Evolutionary conservation across 2,888 invertebrate genomes (phyloP).

Genomic region (Erebia aethiops): DNA sequence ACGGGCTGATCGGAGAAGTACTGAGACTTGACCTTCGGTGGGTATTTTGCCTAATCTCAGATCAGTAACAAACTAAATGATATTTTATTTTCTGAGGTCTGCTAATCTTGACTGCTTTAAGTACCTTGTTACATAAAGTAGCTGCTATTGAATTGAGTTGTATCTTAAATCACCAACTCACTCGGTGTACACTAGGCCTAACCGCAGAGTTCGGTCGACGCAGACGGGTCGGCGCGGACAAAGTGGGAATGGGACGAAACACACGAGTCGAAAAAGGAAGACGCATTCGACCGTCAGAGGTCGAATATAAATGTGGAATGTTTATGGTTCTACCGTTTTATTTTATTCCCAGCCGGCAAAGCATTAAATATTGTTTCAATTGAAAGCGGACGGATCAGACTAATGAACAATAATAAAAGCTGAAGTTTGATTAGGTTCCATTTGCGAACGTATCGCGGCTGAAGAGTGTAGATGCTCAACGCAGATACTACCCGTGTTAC

Average conservation of each 20-base stretch:
- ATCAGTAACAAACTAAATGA: too few relatives aligned
- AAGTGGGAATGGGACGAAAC: conserved; percentile 64
- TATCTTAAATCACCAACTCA: background rate
- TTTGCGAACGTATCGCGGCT: conserved; percentile 61
- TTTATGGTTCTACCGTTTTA: conserved; percentile 83
- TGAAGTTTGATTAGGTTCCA: conserved; percentile 70
- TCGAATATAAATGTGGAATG: conserved; percentile 83
- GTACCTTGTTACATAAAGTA: too few relatives aligned
- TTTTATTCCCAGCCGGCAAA: conserved; percentile 78
- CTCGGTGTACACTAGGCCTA: conserved; percentile 2
- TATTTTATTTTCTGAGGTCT: too few relatives aligned
- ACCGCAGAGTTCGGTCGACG: conserved; percentile 57
- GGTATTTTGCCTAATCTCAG: too few relatives aligned
- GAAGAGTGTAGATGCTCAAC: conserved; percentile 42
- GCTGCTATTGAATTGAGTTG: too few relatives aligned
- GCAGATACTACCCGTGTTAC: conserved; percentile 66
- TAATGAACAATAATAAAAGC: conserved; percentile 74
- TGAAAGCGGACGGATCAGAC: conserved; percentile 79
- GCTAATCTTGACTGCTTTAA: too few relatives aligned
- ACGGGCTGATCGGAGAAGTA: too few relatives aligned
- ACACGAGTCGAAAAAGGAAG: conserved; percentile 53
- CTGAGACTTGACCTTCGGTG: too few relatives aligned
- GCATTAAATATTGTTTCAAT: conserved; percentile 83
- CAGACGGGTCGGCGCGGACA: conserved; percentile 76
- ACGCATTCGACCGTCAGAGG: conserved; percentile 70